Conservation (phyloP, 2,113 vertebrate species). For the Oceanodroma tethys region DNA sequence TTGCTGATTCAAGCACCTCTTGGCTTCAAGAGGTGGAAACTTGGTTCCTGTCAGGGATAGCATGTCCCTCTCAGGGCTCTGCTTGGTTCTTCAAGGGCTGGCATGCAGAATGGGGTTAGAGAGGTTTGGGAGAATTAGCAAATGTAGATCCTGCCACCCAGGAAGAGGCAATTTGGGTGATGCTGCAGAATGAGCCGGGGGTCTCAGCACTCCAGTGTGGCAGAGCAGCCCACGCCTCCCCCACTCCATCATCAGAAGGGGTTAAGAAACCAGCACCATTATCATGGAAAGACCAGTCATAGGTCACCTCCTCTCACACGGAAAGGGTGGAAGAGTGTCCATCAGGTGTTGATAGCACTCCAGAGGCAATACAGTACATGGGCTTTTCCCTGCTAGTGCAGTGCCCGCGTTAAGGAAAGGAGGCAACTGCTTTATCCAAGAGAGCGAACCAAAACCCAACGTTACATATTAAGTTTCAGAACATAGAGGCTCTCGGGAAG, state of each 20-base stretch:
- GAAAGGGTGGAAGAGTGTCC: background rate
- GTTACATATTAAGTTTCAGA: fast-evolving
- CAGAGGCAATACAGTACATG: fast-evolving
- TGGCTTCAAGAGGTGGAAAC: background rate
- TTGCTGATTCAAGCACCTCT: background rate
- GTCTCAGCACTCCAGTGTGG: background rate
- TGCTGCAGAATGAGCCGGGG: background rate
- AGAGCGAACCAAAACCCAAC: background rate
- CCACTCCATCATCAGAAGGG: fast-evolving
- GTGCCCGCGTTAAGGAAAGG: background rate
- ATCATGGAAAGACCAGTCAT: background rate
- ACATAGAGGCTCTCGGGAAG: fast-evolving
- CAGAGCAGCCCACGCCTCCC: background rate
- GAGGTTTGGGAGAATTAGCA: background rate
- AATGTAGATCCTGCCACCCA: background rate
- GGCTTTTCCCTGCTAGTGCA: background rate
- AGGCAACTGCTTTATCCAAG: background rate
- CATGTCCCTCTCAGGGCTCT: background rate
- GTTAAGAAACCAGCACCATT: background rate
- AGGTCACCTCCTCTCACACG: fast-evolving
- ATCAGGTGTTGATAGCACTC: background rate
- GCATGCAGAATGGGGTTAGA: background rate
- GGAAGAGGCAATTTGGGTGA: background rate
- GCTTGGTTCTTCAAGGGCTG: background rate
- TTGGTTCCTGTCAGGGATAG: background rate